Conservation (phyloP, 1,140 invertebrate genomes). For the Bicyclus anynana region DNA sequence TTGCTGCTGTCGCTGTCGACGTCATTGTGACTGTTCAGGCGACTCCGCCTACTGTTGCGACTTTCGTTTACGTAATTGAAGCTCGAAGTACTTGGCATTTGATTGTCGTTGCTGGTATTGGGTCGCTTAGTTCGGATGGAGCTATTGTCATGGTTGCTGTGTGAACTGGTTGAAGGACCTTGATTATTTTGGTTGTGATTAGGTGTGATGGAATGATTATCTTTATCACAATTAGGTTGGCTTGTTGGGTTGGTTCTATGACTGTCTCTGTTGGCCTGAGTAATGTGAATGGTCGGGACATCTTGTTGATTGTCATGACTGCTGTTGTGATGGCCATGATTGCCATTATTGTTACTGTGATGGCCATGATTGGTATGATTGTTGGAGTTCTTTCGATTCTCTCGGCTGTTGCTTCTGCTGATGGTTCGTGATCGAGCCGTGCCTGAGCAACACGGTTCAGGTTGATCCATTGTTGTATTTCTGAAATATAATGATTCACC, state of each 20-base stretch:
- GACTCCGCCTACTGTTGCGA: conserved; percentile 6
- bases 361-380: conserved; percentile 5
- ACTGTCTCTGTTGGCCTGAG: not conserved
- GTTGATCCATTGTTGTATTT: conserved; percentile 5
- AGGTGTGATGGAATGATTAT: not conserved
- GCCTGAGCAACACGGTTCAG: conserved; percentile 14
- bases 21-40: no score
- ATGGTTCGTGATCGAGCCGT: not conserved
- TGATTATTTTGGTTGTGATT: not conserved
- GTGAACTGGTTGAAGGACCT: not conserved
- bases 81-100: not conserved
- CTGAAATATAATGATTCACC: not conserved
- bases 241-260: not conserved
- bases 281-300: no score
- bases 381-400: conserved; percentile 10
- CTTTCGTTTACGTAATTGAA: not conserved
- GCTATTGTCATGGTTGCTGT: not conserved
- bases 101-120: not conserved
- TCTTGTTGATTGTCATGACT: no score
- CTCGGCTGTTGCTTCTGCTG: not conserved
- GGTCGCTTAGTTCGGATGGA: not conserved
- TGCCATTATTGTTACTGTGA: not conserved
- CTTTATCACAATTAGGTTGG: not conserved
- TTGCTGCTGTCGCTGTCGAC: conserved; percentile 30
- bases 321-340: conserved; percentile 1